Conservation (phyloP, 2,797 vertebrate genomes). For the Megalops cyprinoides region DNA sequence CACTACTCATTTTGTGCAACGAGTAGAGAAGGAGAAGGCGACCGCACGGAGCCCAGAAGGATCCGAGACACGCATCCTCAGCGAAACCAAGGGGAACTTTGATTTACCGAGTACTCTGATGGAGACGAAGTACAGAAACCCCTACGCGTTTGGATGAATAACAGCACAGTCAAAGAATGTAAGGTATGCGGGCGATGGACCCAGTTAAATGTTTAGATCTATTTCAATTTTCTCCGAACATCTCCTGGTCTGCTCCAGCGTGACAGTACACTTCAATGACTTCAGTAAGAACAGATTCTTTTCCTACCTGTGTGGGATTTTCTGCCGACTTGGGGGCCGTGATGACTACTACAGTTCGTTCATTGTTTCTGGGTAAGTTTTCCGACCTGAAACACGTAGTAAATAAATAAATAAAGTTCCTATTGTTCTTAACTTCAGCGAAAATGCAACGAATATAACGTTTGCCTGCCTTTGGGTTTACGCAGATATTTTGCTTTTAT, state of each 20-base stretch:
- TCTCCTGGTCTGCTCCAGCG: conserved; percentile 23
- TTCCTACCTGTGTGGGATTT: conserved; percentile 46
- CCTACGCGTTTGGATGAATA: conserved; percentile 33
- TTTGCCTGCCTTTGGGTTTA: background rate
- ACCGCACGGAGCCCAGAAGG: conserved; percentile 37
- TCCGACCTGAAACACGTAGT: background rate
- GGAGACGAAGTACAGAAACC: conserved; percentile 17
- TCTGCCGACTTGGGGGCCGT: conserved; percentile 42
- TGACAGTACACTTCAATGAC: conserved; percentile 40
- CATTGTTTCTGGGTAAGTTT: conserved; percentile 64
- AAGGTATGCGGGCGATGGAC: conserved; percentile 35
- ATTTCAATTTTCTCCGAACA: conserved; percentile 19
- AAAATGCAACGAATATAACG: background rate
- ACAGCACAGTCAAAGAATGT: conserved; percentile 38
- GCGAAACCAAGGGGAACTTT: conserved; percentile 50
- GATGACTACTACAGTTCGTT: conserved; percentile 53
- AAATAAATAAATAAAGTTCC: conserved; percentile 11
- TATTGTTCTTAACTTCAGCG: conserved; percentile 22
- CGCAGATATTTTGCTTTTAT: background rate
- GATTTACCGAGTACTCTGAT: conserved; percentile 18
- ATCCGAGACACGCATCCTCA: conserved; percentile 42
- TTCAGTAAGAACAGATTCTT: conserved; percentile 43
- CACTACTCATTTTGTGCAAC: conserved; percentile 39
- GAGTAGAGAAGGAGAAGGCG: conserved; percentile 32
- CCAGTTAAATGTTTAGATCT: conserved; percentile 41